Evolutionary conservation across 30 jellyfish, hydroid and myxozoan genomes (phyloP), one percentile per base, ranked within the genome.

Genomic region (Aurelia aurita): DNA sequence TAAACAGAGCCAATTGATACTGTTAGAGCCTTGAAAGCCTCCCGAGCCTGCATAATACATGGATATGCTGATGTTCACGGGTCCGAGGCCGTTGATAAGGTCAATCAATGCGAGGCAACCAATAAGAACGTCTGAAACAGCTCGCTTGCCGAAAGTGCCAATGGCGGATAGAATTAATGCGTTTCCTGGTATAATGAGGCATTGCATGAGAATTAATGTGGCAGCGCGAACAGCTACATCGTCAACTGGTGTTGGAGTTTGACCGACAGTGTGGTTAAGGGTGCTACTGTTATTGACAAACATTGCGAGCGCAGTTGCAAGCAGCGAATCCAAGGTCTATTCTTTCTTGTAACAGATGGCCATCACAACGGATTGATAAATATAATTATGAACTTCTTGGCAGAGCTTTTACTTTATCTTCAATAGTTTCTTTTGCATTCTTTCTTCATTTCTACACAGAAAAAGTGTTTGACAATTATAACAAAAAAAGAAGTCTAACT

Each of bases 61-160:
- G 25, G 75, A 49, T n/a, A 79, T 58, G 61, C 90, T 74, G 27
- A 88, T 70, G 68, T 55, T 69, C 23, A 88, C 96, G n/a, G 96
- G 96, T 14, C 96, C 96, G 45, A 77, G 79, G 74, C 96, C 96
- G 72, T 88, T 88, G 14, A 88, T 2, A 3, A 88, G 70, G 68
- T 88, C 96, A 31, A 88, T 59, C 85, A 88, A 45, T 11, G 96
- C 91, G 61, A 88, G 80, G 71, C 87, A 77, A 29, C 87, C 90
- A 59, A 88, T 78, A 5, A 88, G 89, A 27, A 72, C 54, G 49
- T 88, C 96, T 14, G 96, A 60, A 15, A 79, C 91, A 14, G 89
- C n/a, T 13, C 69, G 27, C 39, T 82, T 77, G 7, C 69, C 35
- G 89, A 85, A 85, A 7, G 78, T 19, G 19, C 29, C 1, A 26